Evolutionary conservation across 2,888 invertebrate genomes (phyloP), one percentile per base, ranked within the genome.

Genomic region (Ellobium chinense): DNA sequence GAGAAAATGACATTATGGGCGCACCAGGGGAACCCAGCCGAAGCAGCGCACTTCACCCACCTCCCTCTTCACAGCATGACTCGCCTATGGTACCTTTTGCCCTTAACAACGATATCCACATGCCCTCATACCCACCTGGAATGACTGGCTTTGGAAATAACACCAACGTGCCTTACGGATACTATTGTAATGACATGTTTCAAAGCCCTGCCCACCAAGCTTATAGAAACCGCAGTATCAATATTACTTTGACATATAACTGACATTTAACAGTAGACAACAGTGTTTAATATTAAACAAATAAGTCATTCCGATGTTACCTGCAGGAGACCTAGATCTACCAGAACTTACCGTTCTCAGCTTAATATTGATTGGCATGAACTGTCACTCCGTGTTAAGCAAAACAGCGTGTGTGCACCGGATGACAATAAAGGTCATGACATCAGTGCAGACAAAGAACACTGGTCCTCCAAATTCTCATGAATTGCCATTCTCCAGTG

Each of bases 241-340:
- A 90, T 72, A 90, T 90, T 18, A 90, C 90, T 9, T 82, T 90
- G 2, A 89, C 89, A 29, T 90, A 90, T 68, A 90, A 89, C 63
- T 89, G 81, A 82, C 27, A n/a, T n/a, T n/a, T n/a, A n/a, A n/a
- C n/a, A n/a, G n/a, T n/a, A n/a, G n/a, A n/a, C n/a, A n/a, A n/a
- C n/a, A n/a, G n/a, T n/a, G n/a, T n/a, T n/a, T n/a, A n/a, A n/a
- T n/a, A n/a, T n/a, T n/a, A n/a, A n/a, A n/a, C n/a, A n/a, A n/a
- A n/a, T n/a, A n/a, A n/a, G n/a, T n/a, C n/a, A n/a, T n/a, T n/a
- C n/a, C n/a, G n/a, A n/a, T n/a, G n/a, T n/a, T n/a, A n/a, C n/a
- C n/a, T n/a, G n/a, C n/a, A n/a, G n/a, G n/a, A n/a, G n/a, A n/a
- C n/a, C n/a, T n/a, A n/a, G n/a, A n/a, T n/a, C n/a, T n/a, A n/a